Evolutionary conservation across 2,797 vertebrate species (phyloP).

Genomic region (Psittacula derbiana): DNA sequence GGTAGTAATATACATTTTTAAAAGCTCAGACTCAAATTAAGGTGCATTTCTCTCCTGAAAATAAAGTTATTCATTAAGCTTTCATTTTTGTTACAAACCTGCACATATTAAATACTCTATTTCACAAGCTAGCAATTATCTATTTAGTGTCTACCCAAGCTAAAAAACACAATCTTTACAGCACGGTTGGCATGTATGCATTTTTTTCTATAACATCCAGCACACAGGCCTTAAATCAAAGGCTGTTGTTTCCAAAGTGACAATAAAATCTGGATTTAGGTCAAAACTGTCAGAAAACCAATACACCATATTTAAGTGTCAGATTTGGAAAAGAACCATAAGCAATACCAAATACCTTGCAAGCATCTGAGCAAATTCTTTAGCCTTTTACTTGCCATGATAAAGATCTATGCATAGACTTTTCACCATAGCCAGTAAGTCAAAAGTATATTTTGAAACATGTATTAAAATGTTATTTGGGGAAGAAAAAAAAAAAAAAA

Average conservation of each 20-base stretch:
- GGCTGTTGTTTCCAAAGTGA: not conserved
- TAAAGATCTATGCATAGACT: not conserved
- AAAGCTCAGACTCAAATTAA: not conserved
- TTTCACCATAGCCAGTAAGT: not conserved
- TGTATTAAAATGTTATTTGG: not conserved
- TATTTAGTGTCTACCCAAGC: not conserved
- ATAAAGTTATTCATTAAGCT: not conserved
- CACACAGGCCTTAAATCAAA: not conserved
- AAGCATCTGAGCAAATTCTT: not conserved
- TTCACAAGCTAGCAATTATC: not conserved
- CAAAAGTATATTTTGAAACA: not conserved
- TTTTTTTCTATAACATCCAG: not conserved
- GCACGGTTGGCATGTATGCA: not conserved
- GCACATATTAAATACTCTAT: not conserved
- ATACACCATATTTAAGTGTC: not conserved
- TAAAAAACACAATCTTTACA: not conserved
- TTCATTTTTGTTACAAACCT: not conserved
- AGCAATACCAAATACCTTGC: not conserved
- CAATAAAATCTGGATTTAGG: not conserved
- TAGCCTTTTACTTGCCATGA: not conserved
- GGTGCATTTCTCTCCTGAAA: not conserved
- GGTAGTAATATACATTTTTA: not conserved
- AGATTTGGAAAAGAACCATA: not conserved
- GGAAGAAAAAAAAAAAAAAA: not conserved
- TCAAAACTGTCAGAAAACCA: not conserved